Conservation (phyloP, 1,140 invertebrate genomes). For the Protaetia brevitarsis region DNA sequence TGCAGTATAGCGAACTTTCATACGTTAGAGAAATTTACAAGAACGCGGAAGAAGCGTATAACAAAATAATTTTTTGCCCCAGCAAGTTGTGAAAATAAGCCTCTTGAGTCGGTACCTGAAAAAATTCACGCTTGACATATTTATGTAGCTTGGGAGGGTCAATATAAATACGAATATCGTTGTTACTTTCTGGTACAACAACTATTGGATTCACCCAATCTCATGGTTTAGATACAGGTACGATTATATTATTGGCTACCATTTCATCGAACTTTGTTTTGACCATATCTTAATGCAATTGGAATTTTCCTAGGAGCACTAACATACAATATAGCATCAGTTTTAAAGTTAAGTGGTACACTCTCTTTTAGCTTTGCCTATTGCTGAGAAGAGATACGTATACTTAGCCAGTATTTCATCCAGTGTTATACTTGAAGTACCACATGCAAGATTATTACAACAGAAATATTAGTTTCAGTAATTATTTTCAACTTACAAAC, state of each 20-base stretch:
- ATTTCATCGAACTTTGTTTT: constrained; percentile 35
- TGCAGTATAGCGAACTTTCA: constrained; percentile 23
- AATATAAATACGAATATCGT: constrained; percentile 45
- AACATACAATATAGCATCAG: neutral
- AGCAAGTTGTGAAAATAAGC: constrained; percentile 30
- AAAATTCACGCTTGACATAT: constrained; percentile 34
- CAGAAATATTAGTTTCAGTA: neutral
- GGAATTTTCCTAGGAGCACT: constrained; percentile 35
- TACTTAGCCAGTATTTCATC: neutral
- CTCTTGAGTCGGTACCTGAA: constrained; percentile 35
- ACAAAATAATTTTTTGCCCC: constrained; percentile 29
- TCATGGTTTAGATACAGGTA: constrained; percentile 39
- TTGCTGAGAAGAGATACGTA: neutral
- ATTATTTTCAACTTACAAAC: neutral
- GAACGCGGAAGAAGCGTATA: constrained; percentile 23
- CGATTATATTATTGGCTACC: constrained; percentile 37
- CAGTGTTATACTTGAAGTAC: neutral
- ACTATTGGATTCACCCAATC: constrained; percentile 50
- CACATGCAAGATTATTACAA: neutral
- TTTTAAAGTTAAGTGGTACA: neutral
- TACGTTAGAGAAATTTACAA: constrained; percentile 22
- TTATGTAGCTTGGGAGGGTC: constrained; percentile 45
- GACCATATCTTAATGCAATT: constrained; percentile 34
- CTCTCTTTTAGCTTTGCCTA: neutral
- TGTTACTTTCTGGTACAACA: constrained; percentile 43